Evolutionary conservation across 2,113 vertebrate species (phyloP), one percentile per base, ranked within the genome.

Genomic region (Coregonus clupeaformis): DNA sequence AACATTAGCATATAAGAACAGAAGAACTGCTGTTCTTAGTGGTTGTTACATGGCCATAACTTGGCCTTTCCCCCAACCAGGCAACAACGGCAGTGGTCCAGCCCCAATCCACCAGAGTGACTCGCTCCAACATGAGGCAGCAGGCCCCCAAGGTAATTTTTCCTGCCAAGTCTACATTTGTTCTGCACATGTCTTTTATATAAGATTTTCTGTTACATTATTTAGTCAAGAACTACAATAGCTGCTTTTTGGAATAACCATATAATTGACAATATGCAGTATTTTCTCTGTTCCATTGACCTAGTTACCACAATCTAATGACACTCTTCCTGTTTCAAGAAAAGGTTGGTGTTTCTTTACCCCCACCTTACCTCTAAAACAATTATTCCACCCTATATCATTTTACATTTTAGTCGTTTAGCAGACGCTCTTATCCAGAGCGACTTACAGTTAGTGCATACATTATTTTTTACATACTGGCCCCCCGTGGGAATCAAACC

Each of bases 41-140:
- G 12, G 16, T 18, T 52, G 3, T 52, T 52, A 16, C 49, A 18
- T 18, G 12, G 49, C 49, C 49, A 52, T 60, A 22, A 60, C n/a
- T 6, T 24, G 57, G 57, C n/a, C 16, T 18, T 52, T 60, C 16
- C 13, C 12, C 1, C 22, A 29, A 80, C 82, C 60, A 89, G 86
- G 72, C 36, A 42, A 42, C 29, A n/a, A 16, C 52, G 1, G 72
- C 27, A 25, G 0, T 11, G 0, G 79, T 73, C 30, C 32, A 64
- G 18, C 6, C 82, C 14, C 86, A 74, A 63, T 79, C 71, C 72
- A 87, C 71, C 73, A 87, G 92, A 81, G 86, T 94, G 22, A 93
- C 92, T 0, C 92, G 93, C 20, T 93, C 92, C 49, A 52, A 14
- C 1, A 92, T 92, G 92, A 92, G 84, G 45, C 87, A 79, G 72